A percentile compares a stretch with the other conserved stretches of the same genome.
These are phyloP conservation scores for Dromaius novaehollandiae DNA, from an alignment of 2,113 vertebrate genomes.

Conservation along the genomic window DNA sequence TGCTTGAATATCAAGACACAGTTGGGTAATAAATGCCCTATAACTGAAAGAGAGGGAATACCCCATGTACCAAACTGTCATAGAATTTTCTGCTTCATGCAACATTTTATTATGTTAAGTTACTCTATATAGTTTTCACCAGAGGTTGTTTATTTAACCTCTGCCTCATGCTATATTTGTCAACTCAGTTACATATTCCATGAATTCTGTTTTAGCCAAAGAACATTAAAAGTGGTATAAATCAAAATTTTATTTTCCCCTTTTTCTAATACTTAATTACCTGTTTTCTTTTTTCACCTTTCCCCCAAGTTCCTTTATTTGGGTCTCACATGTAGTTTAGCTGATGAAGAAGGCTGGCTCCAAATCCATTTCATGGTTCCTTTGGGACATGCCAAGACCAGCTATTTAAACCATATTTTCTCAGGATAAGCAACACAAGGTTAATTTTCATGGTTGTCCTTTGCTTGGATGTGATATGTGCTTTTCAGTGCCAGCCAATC, in stretches of 20 bases:
- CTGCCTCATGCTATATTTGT: conserved; percentile 34
- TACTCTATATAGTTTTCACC: background rate
- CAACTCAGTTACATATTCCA: conserved; percentile 8
- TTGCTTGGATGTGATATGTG: background rate
- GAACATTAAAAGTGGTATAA: conserved; percentile 22
- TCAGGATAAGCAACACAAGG: background rate
- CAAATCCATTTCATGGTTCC: conserved; percentile 12
- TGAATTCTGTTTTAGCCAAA: background rate
- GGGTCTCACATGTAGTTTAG: conserved; percentile 35
- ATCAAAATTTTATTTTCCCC: conserved; percentile 15
- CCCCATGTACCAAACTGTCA: background rate
- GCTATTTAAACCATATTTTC: conserved; percentile 4
- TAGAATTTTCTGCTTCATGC: conserved; percentile 57
- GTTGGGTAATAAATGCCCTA: conserved; percentile 44
- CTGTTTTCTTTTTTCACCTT: conserved; percentile 43
- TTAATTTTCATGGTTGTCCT: conserved; percentile 14
- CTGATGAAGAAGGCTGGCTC: conserved; percentile 44
- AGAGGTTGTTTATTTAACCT: conserved; percentile 54
- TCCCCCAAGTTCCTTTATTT: background rate
- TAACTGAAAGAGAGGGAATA: conserved; percentile 51
- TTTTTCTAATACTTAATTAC: conserved; percentile 42
- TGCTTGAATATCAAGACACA: conserved; percentile 30
- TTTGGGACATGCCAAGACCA: conserved; percentile 8
- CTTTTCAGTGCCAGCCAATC: conserved; percentile 20
- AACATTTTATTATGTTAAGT: conserved; percentile 39